These are phyloP conservation scores for Datnioides undecimradiatus DNA, from an alignment of 2,113 vertebrate species.

Conservation along the genomic window DNA sequence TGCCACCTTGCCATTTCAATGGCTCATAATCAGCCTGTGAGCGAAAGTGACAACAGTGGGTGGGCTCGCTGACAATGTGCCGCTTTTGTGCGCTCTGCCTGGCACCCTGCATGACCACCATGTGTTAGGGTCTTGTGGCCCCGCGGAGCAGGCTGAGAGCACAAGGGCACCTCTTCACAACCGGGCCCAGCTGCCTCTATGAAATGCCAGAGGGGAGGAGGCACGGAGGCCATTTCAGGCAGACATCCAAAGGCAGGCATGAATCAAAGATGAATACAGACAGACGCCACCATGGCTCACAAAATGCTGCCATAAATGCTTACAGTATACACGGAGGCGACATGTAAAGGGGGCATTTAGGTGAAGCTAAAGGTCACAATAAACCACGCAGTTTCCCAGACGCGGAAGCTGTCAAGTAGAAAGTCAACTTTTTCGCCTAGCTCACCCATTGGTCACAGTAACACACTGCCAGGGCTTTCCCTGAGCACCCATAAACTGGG, in stretches of 20 bases:
- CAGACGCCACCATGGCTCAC: conserved; percentile 21
- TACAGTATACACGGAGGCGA: not conserved
- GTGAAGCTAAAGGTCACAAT: conserved; percentile 7
- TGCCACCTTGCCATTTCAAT: conserved; percentile 5
- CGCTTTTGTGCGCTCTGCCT: conserved; percentile 50
- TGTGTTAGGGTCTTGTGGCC: conserved; percentile 52
- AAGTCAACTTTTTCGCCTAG: conserved; percentile 3
- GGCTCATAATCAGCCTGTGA: conserved; percentile 20
- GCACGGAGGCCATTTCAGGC: conserved; percentile 40
- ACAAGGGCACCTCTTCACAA: conserved; percentile 70
- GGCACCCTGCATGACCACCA: conserved; percentile 54
- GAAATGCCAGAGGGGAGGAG: conserved; percentile 31
- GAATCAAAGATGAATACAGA: conserved; percentile 47
- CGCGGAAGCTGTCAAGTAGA: not conserved
- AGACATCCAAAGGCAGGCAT: conserved; percentile 28
- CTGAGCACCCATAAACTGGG: conserved; percentile 35
- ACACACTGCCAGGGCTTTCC: conserved; percentile 9
- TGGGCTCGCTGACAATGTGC: conserved; percentile 50
- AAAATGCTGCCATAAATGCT: conserved; percentile 18
- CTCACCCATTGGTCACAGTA: conserved; percentile 35
- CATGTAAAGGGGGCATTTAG: conserved; percentile 6
- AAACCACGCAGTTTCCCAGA: not conserved
- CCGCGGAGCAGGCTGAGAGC: conserved; percentile 47
- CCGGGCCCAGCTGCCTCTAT: conserved; percentile 64
- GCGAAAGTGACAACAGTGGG: conserved; percentile 36